Conservation (phyloP, 2,797 vertebrate genomes). For the Emys orbicularis region DNA sequence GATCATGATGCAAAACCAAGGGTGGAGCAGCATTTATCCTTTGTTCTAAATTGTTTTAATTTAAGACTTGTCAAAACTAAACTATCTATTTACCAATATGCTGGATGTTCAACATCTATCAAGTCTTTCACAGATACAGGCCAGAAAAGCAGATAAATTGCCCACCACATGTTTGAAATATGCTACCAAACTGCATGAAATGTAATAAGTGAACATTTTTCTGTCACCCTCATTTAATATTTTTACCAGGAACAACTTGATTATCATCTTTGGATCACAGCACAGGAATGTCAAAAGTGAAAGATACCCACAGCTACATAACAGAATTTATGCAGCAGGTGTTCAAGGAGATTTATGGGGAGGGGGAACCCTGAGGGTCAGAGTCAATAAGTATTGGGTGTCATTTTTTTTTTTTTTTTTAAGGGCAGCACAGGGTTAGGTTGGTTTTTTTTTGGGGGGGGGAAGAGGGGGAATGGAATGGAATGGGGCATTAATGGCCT, state of each 20-base stretch:
- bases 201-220: conserved; percentile 28
- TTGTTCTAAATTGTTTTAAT: conserved; percentile 4
- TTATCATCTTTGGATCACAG: conserved; percentile 47
- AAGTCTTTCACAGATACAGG: conserved; percentile 14
- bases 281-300: conserved; percentile 40
- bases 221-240: conserved; percentile 43
- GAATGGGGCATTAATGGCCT: conserved; percentile 27
- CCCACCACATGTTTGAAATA: not conserved
- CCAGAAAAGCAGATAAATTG: conserved; percentile 31
- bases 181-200: not conserved
- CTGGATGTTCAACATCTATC: not conserved
- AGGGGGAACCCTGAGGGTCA: conserved; percentile 22
- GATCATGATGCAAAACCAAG: not conserved
- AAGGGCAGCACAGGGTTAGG: conserved; percentile 47
- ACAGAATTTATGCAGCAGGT: conserved; percentile 9
- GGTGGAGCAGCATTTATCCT: not conserved
- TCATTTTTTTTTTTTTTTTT: not conserved
- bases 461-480: not conserved
- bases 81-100: not conserved
- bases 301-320: conserved; percentile 7
- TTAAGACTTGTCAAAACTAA: conserved; percentile 3
- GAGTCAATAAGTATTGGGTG: conserved; percentile 21
- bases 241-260: conserved; percentile 59
- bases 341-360: not conserved
- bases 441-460: conserved; percentile 23